A percentile compares a stretch with the other conserved stretches of the same genome.
These are phyloP conservation scores for Drosophila erecta DNA, from an alignment of 1,140 invertebrate genomes.

Conservation along the genomic window DNA sequence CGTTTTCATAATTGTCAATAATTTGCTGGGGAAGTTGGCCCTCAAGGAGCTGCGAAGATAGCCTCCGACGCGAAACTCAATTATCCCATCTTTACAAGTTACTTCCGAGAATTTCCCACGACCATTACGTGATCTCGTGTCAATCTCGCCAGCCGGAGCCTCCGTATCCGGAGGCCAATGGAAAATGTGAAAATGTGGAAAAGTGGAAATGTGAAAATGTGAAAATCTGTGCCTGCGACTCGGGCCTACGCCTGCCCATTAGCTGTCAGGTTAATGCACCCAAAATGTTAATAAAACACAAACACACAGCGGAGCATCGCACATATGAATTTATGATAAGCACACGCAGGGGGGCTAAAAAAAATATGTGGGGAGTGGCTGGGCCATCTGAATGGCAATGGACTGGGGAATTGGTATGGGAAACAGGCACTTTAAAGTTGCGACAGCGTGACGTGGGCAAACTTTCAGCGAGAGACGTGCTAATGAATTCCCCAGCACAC, in stretches of 20 bases:
- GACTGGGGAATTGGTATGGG: background rate
- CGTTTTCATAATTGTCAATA: conserved; percentile 16
- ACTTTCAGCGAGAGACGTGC: conserved; percentile 71
- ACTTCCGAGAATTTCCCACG: conserved; percentile 43
- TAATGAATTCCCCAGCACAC: conserved; percentile 77
- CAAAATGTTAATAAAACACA: conserved; percentile 77
- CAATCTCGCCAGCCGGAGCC: conserved; percentile 18
- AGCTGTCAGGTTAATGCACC: conserved; percentile 76
- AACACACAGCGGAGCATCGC: conserved; percentile 5
- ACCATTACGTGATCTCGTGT: conserved; percentile 41
- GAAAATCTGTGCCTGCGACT: conserved; percentile 35
- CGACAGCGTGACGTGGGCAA: conserved; percentile 51
- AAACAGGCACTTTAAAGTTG: conserved; percentile 67
- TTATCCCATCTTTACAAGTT: conserved; percentile 46
- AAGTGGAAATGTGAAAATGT: conserved; percentile 18
- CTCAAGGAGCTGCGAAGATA: conserved; percentile 7
- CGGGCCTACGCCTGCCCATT: conserved; percentile 43
- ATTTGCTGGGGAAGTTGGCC: conserved; percentile 16
- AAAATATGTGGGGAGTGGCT: background rate
- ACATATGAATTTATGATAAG: conserved; percentile 81
- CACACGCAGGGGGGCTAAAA: conserved; percentile 64
- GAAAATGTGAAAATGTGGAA: conserved; percentile 22
- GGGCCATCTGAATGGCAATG: no score
- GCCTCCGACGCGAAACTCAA: conserved; percentile 32
- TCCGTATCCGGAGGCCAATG: conserved; percentile 18